Evolutionary conservation across 53 echinoderm and acorn worm species (phyloP).

Genomic region (Antedon mediterranea): DNA sequence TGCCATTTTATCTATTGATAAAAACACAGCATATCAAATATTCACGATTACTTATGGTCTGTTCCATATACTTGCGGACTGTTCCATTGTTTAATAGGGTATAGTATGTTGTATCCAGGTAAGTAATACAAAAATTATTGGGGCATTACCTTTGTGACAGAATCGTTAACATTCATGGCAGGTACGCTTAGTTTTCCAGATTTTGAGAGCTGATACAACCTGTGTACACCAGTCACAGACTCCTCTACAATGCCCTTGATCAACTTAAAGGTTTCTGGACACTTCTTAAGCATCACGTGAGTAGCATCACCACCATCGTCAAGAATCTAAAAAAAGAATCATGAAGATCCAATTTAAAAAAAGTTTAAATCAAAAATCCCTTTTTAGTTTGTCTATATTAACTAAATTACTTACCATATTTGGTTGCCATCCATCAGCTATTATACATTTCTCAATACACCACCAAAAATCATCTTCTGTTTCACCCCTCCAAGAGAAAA

Average conservation of each 20-base stretch:
- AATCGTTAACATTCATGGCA: constrained; percentile 98
- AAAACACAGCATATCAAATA: no score
- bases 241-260: constrained; percentile 99
- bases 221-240: constrained; percentile 91
- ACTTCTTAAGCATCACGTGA: constrained; percentile 92
- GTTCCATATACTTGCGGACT: no score
- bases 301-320: constrained; percentile 98
- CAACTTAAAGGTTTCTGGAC: constrained; percentile 87
- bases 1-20: no score
- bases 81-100: no score
- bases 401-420: constrained; percentile 94
- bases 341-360: no score
- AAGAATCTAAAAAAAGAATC: constrained; percentile 57
- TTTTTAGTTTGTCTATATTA: no score
- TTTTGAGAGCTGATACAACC: constrained; percentile 96
- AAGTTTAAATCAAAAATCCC: no score
- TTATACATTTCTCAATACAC: constrained; percentile 92
- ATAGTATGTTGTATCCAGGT: no score
- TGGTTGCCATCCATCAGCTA: constrained; percentile 90
- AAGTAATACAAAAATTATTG: no score
- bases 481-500: constrained; percentile 94
- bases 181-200: constrained; percentile 81
- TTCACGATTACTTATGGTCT: no score
- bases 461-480: constrained; percentile 98
- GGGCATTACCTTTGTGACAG: constrained; percentile 81